Evolutionary conservation across 1,140 invertebrate species (phyloP), one percentile per base, ranked within the genome.

Genomic region (Scaptomyza graminum): DNA sequence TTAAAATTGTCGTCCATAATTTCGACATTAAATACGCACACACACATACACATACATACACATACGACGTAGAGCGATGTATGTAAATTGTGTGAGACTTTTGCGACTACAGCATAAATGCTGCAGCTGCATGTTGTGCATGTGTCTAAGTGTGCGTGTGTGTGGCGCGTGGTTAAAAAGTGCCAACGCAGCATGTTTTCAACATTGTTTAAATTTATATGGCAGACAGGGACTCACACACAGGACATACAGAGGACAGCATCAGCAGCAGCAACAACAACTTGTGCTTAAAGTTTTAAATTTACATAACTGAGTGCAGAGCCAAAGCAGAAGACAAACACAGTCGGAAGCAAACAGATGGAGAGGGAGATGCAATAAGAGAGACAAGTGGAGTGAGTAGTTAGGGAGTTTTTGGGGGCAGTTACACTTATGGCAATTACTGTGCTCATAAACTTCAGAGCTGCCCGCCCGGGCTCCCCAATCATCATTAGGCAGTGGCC

Each of bases 1-100:
- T 90, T 90, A 87, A 87, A 87, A 87, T 87, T 87, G 83, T 87
- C 83, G 83, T 87, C 83, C 83, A 87, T 87, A 87, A 87, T 87
- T 87, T 87, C 82, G 83, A 88, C 82, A 87, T 87, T 87, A 87
- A 87, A 88, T 70, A 87, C 84, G 88, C 82, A 87, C 64, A 84
- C 64, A 62, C 60, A 63, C 70, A 13, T 3, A 54, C 54, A 39
- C 47, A n/a, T n/a, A 76, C 22, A 73, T 52, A 66, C 47, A 28
- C 18, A 41, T 9, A 55, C 49, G n/a, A 28, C 51, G 12, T 1
- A 12, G 28, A 34, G 12, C 28, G n/a, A 54, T 73, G 63, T 64
- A 85, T 82, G 78, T 82, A 85, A 85, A 85, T 82, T 78, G 82
- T 78, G 78, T 80, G 74, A 84, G 81, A 85, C 81, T 85, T 84